phyloP scores from a whole-genome alignment of 2,113 vertebrate species.

The Mus musculus region GRCm39 chr6:115741001-115741500 shows the following conservation, averaged over 20 bases:
- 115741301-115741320: neutral
- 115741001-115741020: neutral
- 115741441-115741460: neutral
- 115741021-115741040: neutral
- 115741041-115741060: neutral
- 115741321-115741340: neutral
- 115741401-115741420: neutral
- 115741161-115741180: neutral
- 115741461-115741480: neutral
- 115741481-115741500: neutral
- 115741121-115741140: neutral
- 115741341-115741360: neutral
- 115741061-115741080: neutral
- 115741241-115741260: neutral
- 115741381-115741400: neutral
- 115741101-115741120: neutral
- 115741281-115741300: neutral
- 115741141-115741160: neutral
- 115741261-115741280: neutral
- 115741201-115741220: neutral
- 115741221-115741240: neutral
- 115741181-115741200: neutral
- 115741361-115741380: neutral
- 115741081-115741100: neutral
- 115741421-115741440: neutral